Base-by-base conservation (phyloP, 1,140 invertebrate species). In the Phenacoccus solenopsis region DNA sequence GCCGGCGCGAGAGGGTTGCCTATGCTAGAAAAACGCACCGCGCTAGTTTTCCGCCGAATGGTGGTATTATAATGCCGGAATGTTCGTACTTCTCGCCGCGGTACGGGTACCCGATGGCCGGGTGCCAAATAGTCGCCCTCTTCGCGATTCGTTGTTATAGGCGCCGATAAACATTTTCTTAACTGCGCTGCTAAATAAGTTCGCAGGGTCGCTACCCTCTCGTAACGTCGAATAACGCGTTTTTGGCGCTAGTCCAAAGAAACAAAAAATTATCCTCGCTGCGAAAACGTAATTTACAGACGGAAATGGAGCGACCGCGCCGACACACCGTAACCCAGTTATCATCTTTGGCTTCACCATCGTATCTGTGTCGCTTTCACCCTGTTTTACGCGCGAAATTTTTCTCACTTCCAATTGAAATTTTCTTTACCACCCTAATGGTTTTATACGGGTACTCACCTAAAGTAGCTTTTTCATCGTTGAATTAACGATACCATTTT, bases 91-190 rank as follows among this genome's bases (percentile, higher is more conserved):
- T 32, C 20, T 49, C 20, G 38, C 38, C 38, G 38, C 38, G n/a
- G n/a, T n/a, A 49, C 38, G 13, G 13, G 16, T 16, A 49, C 2
- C 16, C 38, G 16, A 49, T 49, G 38, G 38, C 38, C 38, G 38
- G 38, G 38, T 49, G 38, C 38, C 38, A 49, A 49, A 49, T 49
- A 49, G 38, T 49, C 38, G 38, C 38, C 5, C 20, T 5, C 20
- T 16, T n/a, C 38, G 12, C 38, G 20, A 49, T 16, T 49, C 38
- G 38, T 49, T 49, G 38, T 9, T 49, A 49, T 49, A 49, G 38
- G 38, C 38, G 38, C 38, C 38, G 38, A 49, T 49, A 49, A 49
- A 49, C 38, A 49, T 49, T 49, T 49, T 49, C 38, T 49, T n/a
- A 49, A 49, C 20, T 49, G 38, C 16, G 16, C 38, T 9, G 38